These are phyloP conservation scores for Ceratina australensis DNA, from an alignment of 1,140 invertebrate genomes.

Conservation along the genomic window DNA sequence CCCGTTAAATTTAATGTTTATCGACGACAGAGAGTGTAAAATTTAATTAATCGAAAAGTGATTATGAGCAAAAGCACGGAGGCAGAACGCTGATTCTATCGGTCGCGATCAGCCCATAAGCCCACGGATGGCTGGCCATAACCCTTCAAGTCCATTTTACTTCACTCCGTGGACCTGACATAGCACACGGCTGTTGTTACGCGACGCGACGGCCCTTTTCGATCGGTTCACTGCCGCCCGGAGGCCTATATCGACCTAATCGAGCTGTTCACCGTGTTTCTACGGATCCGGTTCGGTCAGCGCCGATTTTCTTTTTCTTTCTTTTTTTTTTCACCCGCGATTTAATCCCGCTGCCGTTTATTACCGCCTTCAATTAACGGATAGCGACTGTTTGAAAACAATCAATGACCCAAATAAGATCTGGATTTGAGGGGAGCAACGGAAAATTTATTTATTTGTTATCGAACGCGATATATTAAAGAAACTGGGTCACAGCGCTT, in stretches of 20 bases:
- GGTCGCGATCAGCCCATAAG: slow-evolving; percentile 76
- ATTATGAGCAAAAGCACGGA: slow-evolving; percentile 76
- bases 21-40: slow-evolving; percentile 73
- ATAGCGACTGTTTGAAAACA: background rate
- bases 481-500: slow-evolving; percentile 7
- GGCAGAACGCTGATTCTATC: slow-evolving; percentile 77
- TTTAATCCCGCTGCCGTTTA: background rate
- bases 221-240: slow-evolving; percentile 58
- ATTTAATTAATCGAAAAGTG: slow-evolving; percentile 81
- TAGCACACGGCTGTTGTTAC: slow-evolving; percentile 67
- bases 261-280: slow-evolving; percentile 1
- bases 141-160: slow-evolving; percentile 78
- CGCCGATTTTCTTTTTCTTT: slow-evolving; percentile 1
- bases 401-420: background rate
- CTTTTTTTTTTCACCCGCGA: background rate
- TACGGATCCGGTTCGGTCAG: no score
- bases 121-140: slow-evolving; percentile 74
- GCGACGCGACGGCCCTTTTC: slow-evolving; percentile 39
- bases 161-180: slow-evolving; percentile 77
- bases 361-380: background rate
- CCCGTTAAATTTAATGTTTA: slow-evolving; percentile 80
- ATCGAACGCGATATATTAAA: background rate
- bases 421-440: no score
- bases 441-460: background rate
- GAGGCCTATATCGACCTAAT: slow-evolving; percentile 60